phyloP scores from a whole-genome alignment of 2,797 vertebrate genomes.

The Orestias chungarensis region DNA sequence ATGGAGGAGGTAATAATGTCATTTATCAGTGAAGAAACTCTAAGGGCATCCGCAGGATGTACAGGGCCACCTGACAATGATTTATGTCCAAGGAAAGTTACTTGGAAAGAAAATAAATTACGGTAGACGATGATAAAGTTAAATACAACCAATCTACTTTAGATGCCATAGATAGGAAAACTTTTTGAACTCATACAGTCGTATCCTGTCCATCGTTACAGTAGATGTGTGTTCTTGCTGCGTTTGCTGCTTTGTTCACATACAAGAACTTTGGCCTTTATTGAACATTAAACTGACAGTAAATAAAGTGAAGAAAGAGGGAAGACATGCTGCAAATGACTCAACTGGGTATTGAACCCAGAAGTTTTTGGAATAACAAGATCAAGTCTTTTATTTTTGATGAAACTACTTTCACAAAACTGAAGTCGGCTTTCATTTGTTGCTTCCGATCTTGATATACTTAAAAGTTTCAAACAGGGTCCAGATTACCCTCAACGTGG shows the following conservation, averaged over 20 bases:
- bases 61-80: constrained; percentile 44
- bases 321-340: too few species aligned
- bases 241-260: neutral
- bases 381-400: too few species aligned
- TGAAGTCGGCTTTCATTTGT: too few species aligned
- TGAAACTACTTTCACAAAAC: too few species aligned
- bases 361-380: too few species aligned
- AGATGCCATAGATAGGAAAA: neutral
- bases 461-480: too few species aligned
- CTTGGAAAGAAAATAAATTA: constrained; percentile 7
- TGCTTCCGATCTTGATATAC: too few species aligned
- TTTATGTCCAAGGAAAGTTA: constrained; percentile 40
- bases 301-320: too few species aligned
- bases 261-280: neutral
- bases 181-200: neutral
- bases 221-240: neutral
- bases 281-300: too few species aligned
- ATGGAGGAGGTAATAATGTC: constrained; percentile 31
- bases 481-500: too few species aligned
- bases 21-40: constrained; percentile 36
- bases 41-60: constrained; percentile 28
- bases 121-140: constrained; percentile 15
- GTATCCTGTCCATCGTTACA: neutral
- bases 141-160: neutral
- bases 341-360: too few species aligned